Evolutionary conservation across 1,140 invertebrate genomes (phyloP), one percentile per base, ranked within the genome.

Genomic region (Phymorhynchus buccinoides): DNA sequence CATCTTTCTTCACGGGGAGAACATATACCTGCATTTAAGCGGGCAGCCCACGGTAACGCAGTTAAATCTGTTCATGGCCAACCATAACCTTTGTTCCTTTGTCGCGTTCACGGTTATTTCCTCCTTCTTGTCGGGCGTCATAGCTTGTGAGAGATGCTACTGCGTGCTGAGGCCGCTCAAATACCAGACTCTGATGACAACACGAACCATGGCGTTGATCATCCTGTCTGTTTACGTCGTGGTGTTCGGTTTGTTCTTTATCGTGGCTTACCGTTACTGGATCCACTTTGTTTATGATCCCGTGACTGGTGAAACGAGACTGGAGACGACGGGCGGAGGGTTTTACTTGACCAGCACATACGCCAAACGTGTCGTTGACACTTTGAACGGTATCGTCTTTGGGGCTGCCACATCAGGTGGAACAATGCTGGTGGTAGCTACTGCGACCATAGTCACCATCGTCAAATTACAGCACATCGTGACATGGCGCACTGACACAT

Each of bases 201-300:
- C 71, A n/a, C 32, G 71, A 73, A 73, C 71, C 71, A 73, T 73
- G 71, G 71, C 71, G 32, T n/a, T 73, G 0, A 39, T 73, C 32
- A 73, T 73, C 30, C 16, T 3, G 12, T 35, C 22, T 35, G 3
- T 39, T 14, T 73, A 9, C 16, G 71, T 37, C 1, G n/a, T n/a
- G n/a, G n/a, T n/a, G 30, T 18, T 80, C 18, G 37, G 78, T 18
- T 16, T 80, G 30, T 35, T 18, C 3, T 56, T 56, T 18, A 22
- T 80, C 12, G 44, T 80, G n/a, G 32, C 78, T 3, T 16, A 39
- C 0, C n/a, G 42, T 9, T 80, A 80, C n/a, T 32, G 30, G 3
- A 56, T 52, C n/a, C 27, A 6, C 22, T 80, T 42, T 32, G 32
- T 56, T 30, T 80, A 42, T 42, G 78, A 52, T 30, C 42, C 18